Evolutionary conservation across 1,140 invertebrate genomes (phyloP).

Genomic region (Acromyrmex charruanus): DNA sequence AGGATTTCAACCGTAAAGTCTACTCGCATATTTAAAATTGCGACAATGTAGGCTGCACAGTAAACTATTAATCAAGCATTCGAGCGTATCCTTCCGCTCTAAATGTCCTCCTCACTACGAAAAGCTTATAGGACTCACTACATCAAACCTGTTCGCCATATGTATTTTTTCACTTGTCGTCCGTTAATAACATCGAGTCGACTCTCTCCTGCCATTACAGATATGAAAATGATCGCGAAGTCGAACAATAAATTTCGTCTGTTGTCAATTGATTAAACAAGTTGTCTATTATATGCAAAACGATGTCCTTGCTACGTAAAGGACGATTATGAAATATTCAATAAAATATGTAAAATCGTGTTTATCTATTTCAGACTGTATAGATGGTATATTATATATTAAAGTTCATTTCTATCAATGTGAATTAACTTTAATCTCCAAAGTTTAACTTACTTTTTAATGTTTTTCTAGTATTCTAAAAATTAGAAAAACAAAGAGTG

Average conservation of each 20-base stretch:
- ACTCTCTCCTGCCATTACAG: not conserved
- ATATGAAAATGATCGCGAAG: not conserved
- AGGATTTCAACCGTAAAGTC: conserved; percentile 36
- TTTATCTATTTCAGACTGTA: not conserved
- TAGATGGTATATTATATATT: too few relatives aligned
- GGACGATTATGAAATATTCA: not conserved
- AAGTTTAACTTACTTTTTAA: too few relatives aligned
- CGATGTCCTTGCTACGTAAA: not conserved
- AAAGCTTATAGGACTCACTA: conserved; percentile 13
- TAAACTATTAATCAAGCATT: conserved; percentile 48
- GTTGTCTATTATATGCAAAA: conserved; percentile 29
- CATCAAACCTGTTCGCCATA: not conserved
- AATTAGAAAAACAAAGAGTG: too few relatives aligned
- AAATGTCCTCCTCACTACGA: conserved; percentile 18
- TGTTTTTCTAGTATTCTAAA: too few relatives aligned
- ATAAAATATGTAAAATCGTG: not conserved
- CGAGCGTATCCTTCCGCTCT: conserved; percentile 46
- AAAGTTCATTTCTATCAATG: too few relatives aligned
- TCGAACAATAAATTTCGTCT: not conserved
- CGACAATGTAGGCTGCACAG: conserved; percentile 6
- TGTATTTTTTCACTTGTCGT: conserved; percentile 1
- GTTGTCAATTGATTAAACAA: conserved; percentile 22
- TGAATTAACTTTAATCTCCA: too few relatives aligned
- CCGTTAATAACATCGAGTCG: not conserved
- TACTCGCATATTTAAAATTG: conserved; percentile 8